Evolutionary conservation across 64 coral and sea anemone genomes (phyloP), one percentile per base, ranked within the genome.

Genomic region (Anthopleura sola): DNA sequence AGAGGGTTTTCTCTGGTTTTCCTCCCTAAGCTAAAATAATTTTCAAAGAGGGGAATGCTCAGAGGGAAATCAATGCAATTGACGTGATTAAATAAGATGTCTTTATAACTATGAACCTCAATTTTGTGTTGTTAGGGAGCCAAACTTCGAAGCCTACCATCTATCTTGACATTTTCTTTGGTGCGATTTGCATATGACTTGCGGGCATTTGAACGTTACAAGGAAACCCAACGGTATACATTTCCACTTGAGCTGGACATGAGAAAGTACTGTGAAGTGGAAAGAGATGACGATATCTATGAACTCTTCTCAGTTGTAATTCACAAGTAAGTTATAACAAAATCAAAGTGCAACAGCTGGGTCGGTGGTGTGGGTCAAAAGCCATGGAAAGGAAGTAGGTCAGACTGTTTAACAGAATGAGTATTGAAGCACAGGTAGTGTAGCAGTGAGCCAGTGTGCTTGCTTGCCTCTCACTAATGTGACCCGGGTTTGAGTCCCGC

Each of bases 301-400:
- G 90, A 92, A 37, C 68, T 95, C 19, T 95, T 85, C 82, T 95
- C 93, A 60, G 93, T 95, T 29, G 83, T 95, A 12, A 95, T 95
- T 82, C 93, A 95, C 88, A 75, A 82, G 93, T 95, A 92, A 36
- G 93, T 31, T 16, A 13, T 32, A 1, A 16, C 11, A 15, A n/a
- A n/a, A 36, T 62, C 21, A n/a, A 26, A 23, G n/a, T 62, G 21
- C 5, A 28, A 7, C 20, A 62, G 58, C 4, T 58, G 46, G 40
- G 40, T 44, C 40, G 0, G 4, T 44, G 2, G 40, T 8, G 2
- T 44, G 40, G 40, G 40, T 8, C 40, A 44, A 44, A 0, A 6
- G 40, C 40, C 7, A 6, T 6, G 40, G 4, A 44, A 44, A 6
- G n/a, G n/a, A n/a, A 44, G 9, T 44, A 8, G 40, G 40, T 44